Conservation (phyloP, 1,140 invertebrate species). For the Drosophila paulistorum region DNA sequence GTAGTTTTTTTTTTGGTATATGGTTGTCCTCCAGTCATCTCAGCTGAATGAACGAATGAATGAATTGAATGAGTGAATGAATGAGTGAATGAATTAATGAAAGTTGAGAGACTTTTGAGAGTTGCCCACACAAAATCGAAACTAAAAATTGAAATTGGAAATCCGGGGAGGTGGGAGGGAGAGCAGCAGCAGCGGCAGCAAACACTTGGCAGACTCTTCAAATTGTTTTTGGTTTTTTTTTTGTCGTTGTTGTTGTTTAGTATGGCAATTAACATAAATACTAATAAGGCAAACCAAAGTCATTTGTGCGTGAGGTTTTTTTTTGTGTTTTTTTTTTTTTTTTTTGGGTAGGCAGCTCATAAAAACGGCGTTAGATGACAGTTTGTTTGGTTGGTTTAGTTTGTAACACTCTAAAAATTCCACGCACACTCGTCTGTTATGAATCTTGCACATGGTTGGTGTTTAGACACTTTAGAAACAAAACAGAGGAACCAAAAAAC, state of each 20-base stretch:
- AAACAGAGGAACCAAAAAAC: neutral
- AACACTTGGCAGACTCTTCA: constrained; percentile 51
- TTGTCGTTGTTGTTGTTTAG: constrained; percentile 57
- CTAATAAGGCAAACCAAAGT: constrained; percentile 62
- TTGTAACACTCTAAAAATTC: constrained; percentile 59
- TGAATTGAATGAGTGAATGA: neutral
- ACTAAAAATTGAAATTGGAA: constrained; percentile 27
- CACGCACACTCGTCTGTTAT: constrained; percentile 51
- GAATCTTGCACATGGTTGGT: constrained; percentile 51
- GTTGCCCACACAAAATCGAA: constrained; percentile 17
- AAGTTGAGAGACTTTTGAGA: constrained; percentile 13
- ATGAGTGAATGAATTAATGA: constrained; percentile 1
- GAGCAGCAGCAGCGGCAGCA: neutral
- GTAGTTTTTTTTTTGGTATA: neutral
- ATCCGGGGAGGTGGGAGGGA: constrained; percentile 22
- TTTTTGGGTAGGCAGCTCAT: constrained; percentile 51
- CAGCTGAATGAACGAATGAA: neutral
- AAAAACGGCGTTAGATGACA: constrained; percentile 31
- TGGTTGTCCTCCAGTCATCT: constrained; percentile 5
- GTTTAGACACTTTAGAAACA: constrained; percentile 42
- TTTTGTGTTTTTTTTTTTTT: constrained; percentile 12
- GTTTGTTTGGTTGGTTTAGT: constrained; percentile 33
- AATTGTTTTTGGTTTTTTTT: constrained; percentile 29
- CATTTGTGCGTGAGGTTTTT: constrained; percentile 55
- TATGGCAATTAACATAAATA: constrained; percentile 76